These are phyloP conservation scores for Mallotus villosus DNA, from an alignment of 2,797 vertebrate genomes.

Conservation along the genomic window DNA sequence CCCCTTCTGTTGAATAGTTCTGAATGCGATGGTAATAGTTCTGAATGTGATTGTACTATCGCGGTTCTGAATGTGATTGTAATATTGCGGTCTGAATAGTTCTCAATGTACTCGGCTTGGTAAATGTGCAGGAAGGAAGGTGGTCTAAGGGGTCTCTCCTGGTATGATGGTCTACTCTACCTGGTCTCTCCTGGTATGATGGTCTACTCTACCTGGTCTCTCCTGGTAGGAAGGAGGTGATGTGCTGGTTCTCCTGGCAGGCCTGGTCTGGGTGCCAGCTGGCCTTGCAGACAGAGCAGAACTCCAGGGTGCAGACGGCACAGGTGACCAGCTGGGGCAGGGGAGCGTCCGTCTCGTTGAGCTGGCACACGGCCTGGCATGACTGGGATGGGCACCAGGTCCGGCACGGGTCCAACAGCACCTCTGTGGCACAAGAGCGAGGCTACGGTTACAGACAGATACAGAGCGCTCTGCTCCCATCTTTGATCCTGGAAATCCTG, in stretches of 20 bases:
- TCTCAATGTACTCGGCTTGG: too few relatives aligned
- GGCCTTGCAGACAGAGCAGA: constrained; percentile 94
- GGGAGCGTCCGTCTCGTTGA: constrained; percentile 86
- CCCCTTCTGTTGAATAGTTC: too few relatives aligned
- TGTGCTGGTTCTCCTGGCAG: constrained; percentile 87
- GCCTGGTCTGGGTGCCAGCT: constrained; percentile 94
- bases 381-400: constrained; percentile 96
- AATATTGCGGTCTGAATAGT: too few relatives aligned
- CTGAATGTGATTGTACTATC: too few relatives aligned
- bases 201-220: constrained; percentile 84
- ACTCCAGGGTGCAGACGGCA: constrained; percentile 87
- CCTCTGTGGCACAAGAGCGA: constrained; percentile 74
- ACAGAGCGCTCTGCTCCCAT: too few relatives aligned
- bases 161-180: constrained; percentile 42
- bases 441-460: neutral
- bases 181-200: constrained; percentile 72
- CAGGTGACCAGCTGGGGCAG: constrained; percentile 90
- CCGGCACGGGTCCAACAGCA: constrained; percentile 94
- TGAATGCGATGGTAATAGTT: too few relatives aligned
- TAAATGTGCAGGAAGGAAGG: too few relatives aligned
- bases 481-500: too few relatives aligned
- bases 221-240: constrained; percentile 83
- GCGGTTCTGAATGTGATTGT: too few relatives aligned
- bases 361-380: constrained; percentile 95
- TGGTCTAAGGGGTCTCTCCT: neutral